phyloP scores from a whole-genome alignment of 2,888 invertebrate species.

The Melipona bicolor region DNA sequence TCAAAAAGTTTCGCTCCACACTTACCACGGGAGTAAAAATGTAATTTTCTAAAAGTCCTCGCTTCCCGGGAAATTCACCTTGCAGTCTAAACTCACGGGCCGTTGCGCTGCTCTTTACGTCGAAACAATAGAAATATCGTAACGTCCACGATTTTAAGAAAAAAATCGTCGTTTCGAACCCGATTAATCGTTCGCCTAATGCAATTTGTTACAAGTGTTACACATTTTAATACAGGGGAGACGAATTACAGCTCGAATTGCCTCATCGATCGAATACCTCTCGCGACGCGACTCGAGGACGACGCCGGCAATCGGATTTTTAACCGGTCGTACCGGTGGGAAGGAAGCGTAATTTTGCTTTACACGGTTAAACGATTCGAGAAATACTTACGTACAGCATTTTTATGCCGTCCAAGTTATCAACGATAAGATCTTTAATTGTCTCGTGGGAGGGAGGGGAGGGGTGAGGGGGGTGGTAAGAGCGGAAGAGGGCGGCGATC shows the following conservation, averaged over 20 bases:
- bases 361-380: conserved; percentile 24
- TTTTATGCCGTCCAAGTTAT: conserved; percentile 36
- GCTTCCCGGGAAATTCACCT: no score
- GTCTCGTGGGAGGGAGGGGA: conserved; percentile 16
- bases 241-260: neutral
- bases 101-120: no score
- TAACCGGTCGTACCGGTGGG: neutral
- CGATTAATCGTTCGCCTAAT: neutral
- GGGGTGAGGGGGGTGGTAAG: neutral
- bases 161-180: neutral
- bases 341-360: conserved; percentile 1
- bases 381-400: conserved; percentile 25
- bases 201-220: neutral
- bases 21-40: no score
- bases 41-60: no score
- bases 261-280: neutral
- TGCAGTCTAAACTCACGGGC: no score
- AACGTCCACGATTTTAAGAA: neutral
- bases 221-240: neutral
- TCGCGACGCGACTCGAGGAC: neutral
- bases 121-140: no score
- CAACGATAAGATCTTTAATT: conserved; percentile 55
- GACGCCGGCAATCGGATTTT: neutral
- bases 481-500: conserved; percentile 36
- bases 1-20: no score